Percentiles rank a stretch among this genome's conserved stretches.
Conservation (phyloP, 2,888 invertebrate species). For the Chydorus sphaericus region DNA sequence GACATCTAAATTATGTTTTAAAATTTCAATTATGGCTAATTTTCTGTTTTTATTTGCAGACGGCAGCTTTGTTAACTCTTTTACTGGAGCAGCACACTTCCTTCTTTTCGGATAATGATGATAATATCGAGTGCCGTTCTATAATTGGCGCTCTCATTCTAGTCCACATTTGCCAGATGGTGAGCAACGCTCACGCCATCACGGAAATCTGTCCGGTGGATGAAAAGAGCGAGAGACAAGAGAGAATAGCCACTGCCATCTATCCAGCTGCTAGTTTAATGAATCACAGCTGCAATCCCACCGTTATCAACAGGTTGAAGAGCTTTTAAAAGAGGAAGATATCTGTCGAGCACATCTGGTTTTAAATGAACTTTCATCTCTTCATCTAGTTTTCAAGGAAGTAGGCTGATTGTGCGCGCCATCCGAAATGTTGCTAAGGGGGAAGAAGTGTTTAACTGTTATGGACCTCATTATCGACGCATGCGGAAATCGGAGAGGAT, state of each 20-base stretch:
- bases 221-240: conserved; percentile 23
- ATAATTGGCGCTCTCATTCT: conserved; percentile 48
- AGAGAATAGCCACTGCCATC: conserved; percentile 59
- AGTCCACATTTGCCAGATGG: conserved; percentile 62
- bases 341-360: neutral
- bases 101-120: conserved; percentile 36
- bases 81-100: conserved; percentile 48
- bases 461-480: conserved; percentile 57
- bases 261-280: conserved; percentile 76
- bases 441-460: conserved; percentile 69
- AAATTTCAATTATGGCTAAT: conserved; percentile 20
- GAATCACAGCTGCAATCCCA: conserved; percentile 84
- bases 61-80: conserved; percentile 46
- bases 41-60: conserved; percentile 33
- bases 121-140: neutral
- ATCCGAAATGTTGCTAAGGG: conserved; percentile 44
- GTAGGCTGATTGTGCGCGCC: conserved; percentile 53
- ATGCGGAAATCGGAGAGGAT: conserved; percentile 45
- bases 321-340: too few relatives aligned
- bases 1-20: conserved; percentile 3
- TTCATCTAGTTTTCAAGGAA: conserved; percentile 49
- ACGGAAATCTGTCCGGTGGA: conserved; percentile 22
- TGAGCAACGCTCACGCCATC: conserved; percentile 61
- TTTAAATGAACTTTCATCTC: neutral
- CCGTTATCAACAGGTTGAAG: conserved; percentile 42